phyloP scores from a whole-genome alignment of 2,797 vertebrate species.

The Graptemys geographica region DNA sequence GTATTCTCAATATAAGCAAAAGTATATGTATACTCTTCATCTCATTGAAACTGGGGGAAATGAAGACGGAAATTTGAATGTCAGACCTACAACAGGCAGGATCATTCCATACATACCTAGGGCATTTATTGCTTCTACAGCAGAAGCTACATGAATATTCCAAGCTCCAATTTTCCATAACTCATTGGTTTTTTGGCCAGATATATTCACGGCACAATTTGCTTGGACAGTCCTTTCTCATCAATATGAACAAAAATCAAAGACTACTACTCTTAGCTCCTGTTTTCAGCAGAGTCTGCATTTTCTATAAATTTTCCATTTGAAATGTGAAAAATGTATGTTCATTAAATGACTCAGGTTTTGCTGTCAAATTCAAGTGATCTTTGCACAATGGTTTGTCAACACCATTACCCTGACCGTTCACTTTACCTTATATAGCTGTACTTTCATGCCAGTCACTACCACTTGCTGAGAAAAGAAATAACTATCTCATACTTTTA shows the following conservation, averaged over 20 bases:
- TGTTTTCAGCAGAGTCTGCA: not conserved
- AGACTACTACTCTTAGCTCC: not conserved
- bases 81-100: not conserved
- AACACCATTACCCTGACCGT: slow-evolving; percentile 62
- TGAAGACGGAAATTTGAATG: not conserved
- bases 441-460: slow-evolving; percentile 51
- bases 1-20: too few species aligned
- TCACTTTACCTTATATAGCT: slow-evolving; percentile 47
- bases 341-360: slow-evolving; percentile 65
- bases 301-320: slow-evolving; percentile 33
- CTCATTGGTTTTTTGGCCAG: not conserved
- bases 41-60: not conserved
- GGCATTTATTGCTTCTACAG: not conserved
- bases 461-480: not conserved
- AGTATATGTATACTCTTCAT: not conserved
- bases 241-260: not conserved
- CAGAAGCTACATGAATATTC: not conserved
- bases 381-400: slow-evolving; percentile 22
- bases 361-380: not conserved
- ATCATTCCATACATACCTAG: not conserved
- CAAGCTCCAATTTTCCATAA: not conserved
- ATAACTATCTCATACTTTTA: not conserved
- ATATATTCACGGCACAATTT: not conserved
- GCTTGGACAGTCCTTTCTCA: not conserved
- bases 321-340: slow-evolving; percentile 53